Conservation (phyloP, 2,113 vertebrate species). For the Elaphurus davidianus region DNA sequence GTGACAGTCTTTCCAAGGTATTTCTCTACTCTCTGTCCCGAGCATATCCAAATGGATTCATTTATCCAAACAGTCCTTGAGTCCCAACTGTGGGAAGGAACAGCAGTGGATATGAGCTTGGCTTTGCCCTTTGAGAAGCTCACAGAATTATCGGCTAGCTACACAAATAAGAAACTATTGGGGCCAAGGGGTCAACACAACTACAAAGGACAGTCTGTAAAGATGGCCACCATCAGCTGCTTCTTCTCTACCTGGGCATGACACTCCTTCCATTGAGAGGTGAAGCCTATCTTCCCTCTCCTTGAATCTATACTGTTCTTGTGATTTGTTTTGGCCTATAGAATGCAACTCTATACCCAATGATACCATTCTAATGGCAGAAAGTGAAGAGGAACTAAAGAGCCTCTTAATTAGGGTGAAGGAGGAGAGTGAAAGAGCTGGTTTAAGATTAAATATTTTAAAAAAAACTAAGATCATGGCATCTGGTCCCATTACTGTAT, state of each 20-base stretch:
- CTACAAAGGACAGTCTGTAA: not conserved
- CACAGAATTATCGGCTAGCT: not conserved
- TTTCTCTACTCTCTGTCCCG: not conserved
- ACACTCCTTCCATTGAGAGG: not conserved
- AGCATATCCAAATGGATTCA: not conserved
- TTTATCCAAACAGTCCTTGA: not conserved
- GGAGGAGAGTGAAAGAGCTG: not conserved
- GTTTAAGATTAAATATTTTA: not conserved
- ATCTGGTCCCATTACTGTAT: not conserved
- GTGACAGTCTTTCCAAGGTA: not conserved
- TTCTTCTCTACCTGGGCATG: not conserved
- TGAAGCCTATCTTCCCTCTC: not conserved
- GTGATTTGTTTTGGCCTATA: not conserved
- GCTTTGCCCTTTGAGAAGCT: not conserved
- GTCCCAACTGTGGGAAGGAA: not conserved
- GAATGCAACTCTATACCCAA: not conserved
- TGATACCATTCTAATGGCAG: not conserved
- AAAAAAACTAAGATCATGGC: not conserved
- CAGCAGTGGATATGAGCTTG: not conserved
- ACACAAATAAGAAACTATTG: not conserved
- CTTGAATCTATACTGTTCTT: not conserved
- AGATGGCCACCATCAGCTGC: not conserved
- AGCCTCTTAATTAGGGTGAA: not conserved
- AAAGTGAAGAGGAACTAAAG: not conserved
- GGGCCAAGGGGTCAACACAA: not conserved